These are phyloP conservation scores for Ptychadena robeensis DNA, from an alignment of 2,797 vertebrate species.

Conservation along the genomic window DNA sequence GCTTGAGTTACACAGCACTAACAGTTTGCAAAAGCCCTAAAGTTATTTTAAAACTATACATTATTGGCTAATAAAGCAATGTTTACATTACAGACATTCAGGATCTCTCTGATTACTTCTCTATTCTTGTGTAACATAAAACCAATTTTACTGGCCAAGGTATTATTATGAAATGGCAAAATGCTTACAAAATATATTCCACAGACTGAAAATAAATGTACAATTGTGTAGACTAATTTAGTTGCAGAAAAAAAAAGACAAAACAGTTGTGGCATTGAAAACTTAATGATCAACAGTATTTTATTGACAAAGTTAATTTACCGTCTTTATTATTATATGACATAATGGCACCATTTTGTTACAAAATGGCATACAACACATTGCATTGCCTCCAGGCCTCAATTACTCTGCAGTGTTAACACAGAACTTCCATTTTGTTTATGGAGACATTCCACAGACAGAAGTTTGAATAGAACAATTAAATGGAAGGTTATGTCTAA, in stretches of 20 bases:
- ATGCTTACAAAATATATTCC: slow-evolving; percentile 26
- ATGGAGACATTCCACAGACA: slow-evolving; percentile 31
- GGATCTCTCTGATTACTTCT: slow-evolving; percentile 27
- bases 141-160: slow-evolving; percentile 33
- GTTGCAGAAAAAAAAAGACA: slow-evolving; percentile 5
- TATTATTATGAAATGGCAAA: slow-evolving; percentile 26
- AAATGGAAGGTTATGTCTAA: slow-evolving; percentile 31
- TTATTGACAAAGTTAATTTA: slow-evolving; percentile 55
- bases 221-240: slow-evolving; percentile 22
- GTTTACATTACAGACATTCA: slow-evolving; percentile 28
- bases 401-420: slow-evolving; percentile 43
- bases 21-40: slow-evolving; percentile 33
- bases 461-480: slow-evolving; percentile 25
- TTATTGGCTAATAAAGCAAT: slow-evolving; percentile 49
- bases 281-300: slow-evolving; percentile 50
- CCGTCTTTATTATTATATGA: slow-evolving; percentile 49
- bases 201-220: slow-evolving; percentile 32
- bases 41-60: slow-evolving; percentile 54
- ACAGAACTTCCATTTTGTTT: slow-evolving; percentile 49
- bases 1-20: slow-evolving; percentile 31
- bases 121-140: slow-evolving; percentile 48
- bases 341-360: slow-evolving; percentile 43
- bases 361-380: slow-evolving; percentile 35
- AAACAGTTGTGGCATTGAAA: slow-evolving; percentile 48
- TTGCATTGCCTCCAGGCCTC: slow-evolving; percentile 39